Evolutionary conservation across 2,888 invertebrate species (phyloP), one percentile per base, ranked within the genome.

Genomic region (Junonia oenone): DNA sequence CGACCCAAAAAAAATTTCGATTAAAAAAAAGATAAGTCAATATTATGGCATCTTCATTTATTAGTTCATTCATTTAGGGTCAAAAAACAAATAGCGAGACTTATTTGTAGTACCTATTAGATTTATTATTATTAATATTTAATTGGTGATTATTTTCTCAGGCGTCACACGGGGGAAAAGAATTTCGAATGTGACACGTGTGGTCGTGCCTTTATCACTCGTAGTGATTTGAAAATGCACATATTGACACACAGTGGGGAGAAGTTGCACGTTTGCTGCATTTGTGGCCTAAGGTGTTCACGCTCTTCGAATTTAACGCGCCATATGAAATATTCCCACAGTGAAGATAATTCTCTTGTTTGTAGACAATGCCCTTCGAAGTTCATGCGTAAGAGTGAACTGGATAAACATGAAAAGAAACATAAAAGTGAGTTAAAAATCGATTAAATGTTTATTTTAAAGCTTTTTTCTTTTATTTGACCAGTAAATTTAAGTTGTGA

Each of bases 141-240:
- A 6, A 17, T 14, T 35, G 8, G 2, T 26, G 57, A 15, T 51
- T 26, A 26, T 19, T 27, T 38, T 82, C 79, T 15, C 75, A 91
- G 91, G 55, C 72, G 80, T 37, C 91, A 91, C 58, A 91, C 90
- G 0, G 91, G 90, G 0, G 90, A 91, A 62, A 89, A 84, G 59
- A 89, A 86, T 35, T 89, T 79, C 50, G 84, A 83, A 56, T 91
- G 91, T 27, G 75, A 77, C 26, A 76, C 72, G 0, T 91, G 91
- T 51, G 68, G 73, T 5, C 75, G 79, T 6, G 82, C 85, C 0
- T 91, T 91, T 56, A 89, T 90, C 38, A 86, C 87, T 0, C 78
- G 83, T 17, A 81, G 88, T 45, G 89, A 89, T 60, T 65, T 91
- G n/a, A 90, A 84, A 48, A 83, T 84, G 61, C 91, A 91, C 53